Evolutionary conservation across 2,113 vertebrate species (phyloP), one percentile per base, ranked within the genome.

Genomic region (Piprites chloris): DNA sequence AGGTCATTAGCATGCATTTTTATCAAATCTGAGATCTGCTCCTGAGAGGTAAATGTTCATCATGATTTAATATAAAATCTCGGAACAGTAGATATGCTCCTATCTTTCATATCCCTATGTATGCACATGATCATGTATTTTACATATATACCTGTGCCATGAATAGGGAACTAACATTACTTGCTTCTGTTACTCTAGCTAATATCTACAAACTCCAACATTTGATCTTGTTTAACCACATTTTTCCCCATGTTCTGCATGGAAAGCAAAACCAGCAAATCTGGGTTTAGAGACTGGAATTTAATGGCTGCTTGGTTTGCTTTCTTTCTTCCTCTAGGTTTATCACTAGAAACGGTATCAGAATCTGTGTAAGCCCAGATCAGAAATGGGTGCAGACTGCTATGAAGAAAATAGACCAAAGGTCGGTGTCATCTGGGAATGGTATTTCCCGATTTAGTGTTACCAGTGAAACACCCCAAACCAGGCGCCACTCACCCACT

Each of bases 281-380:
- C 8, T 66, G 10, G 4, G 3, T 85, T 67, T 58, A 30, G 23
- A 30, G 18, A 71, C 14, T 33, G 32, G 7, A 77, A 58, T 83
- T 50, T 88, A 66, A 95, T 12, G 3, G 3, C 50, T 1, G 0
- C 4, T 10, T 67, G 5, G 6, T 62, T 87, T 21, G 21, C 11
- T 94, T 89, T 50, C 44, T 67, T 63, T 90, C 61, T 28, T 23
- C 5, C 68, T 52, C 3, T 15, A 98, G 98, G 87, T 97, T 98
- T 59, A 47, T 97, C 37, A 97, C 69, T 23, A 32, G 13, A 68
- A 58, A 11, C 18, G 97, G 97, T 12, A 12, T 96, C 19, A 97
- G 7, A 88, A 30, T 98, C 68, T 98, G 98, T 0, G 97, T 96
- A 8, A 65, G 85, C 1, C 35, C 97, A 6, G 0, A 94, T 4